Base-by-base conservation (phyloP, 2,888 invertebrate genomes). In the Cabera pusaria region DNA sequence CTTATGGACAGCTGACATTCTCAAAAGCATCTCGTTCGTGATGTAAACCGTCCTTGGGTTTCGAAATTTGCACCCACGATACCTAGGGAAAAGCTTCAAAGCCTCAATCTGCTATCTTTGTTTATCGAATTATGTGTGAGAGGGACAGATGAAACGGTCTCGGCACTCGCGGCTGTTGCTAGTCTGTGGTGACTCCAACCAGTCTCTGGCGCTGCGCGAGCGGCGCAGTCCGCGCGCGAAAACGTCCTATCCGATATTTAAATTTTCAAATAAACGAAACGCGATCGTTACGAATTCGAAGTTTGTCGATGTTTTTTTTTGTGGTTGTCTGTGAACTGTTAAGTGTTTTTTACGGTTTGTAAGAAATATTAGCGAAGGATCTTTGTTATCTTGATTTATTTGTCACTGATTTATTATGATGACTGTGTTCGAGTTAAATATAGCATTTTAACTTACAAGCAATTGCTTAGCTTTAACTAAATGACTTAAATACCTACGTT, bases 21-120 rank as follows among this genome's bases (percentile, higher is more conserved):
- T 59, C 46, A 62, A 70, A 68, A 66, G 57, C 63, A 48, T 56
- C 59, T 64, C 65, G 64, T 61, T 59, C 61, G 57, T 64, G 60
- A 73, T 71, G 73, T 68, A 72, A 75, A 68, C 60, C 73, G 84
- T 75, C 84, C 86, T 86, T 86, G 83, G 59, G 71, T 83, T 83
- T 72, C 70, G 78, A 82, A 79, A 84, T 67, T 56, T 64, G 72
- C 64, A 72, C 71, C 64, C 62, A 62, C 68, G 54, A 57, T 57
- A 69, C 58, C 57, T 64, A 49, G 44, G 55, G 54, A 59, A 66
- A 63, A 65, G 31, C 22, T 16, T 20, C 25, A 26, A 19, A 25
- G 19, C 18, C 7, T 28, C 14, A 33, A 28, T n/a, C n/a, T 27
- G 28, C 66, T 50, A 62, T 81, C 79, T 56, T 62, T 55, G 45